A percentile compares a stretch with the other conserved stretches of the same genome.
Evolutionary conservation across 2,113 vertebrate species (phyloP).

Genomic region (Balaeniceps rex): DNA sequence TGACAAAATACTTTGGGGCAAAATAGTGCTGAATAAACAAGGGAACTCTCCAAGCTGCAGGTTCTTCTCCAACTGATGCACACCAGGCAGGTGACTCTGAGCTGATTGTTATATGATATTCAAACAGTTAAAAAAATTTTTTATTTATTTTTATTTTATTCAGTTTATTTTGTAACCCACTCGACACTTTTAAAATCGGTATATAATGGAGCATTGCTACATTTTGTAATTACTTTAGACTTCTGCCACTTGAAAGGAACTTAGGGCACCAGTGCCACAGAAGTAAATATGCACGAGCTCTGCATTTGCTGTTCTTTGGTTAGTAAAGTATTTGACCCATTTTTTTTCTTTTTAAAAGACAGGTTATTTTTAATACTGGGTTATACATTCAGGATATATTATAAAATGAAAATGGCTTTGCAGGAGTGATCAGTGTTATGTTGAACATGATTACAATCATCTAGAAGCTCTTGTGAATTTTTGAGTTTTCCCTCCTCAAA

Average conservation of each 20-base stretch:
- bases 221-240: not conserved
- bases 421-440: not conserved
- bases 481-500: not conserved
- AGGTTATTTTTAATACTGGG: not conserved
- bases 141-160: too few species aligned
- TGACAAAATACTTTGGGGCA: not conserved
- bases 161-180: not conserved
- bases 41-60: not conserved
- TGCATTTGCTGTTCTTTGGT: not conserved
- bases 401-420: not conserved
- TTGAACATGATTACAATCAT: not conserved
- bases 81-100: not conserved
- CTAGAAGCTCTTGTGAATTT: not conserved
- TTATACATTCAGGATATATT: not conserved
- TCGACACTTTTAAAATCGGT: not conserved
- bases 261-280: not conserved
- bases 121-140: not conserved
- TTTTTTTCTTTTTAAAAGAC: not conserved
- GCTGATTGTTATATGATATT: not conserved
- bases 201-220: not conserved
- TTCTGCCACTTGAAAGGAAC: not conserved
- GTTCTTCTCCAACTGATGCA: not conserved
- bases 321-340: not conserved
- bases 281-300: not conserved
- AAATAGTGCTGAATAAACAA: not conserved